Base-by-base conservation (phyloP, 2,888 invertebrate genomes). In the Pseudococcus jackbeardsleyi region DNA sequence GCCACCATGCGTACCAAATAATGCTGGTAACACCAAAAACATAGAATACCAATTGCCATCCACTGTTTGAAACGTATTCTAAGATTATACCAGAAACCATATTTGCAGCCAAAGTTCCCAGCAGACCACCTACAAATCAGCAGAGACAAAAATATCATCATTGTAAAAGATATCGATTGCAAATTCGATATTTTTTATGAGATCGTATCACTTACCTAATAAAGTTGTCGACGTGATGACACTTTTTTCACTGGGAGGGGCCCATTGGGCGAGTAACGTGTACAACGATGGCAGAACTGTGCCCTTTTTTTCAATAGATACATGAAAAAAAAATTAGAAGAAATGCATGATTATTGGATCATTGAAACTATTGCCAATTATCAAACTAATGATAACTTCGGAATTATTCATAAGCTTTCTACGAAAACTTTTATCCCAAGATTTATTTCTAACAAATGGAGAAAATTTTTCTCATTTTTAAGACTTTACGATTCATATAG, bases 21-120 rank as follows among this genome's bases (percentile, higher is more conserved):
- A 93, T 90, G 5, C 93, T 93, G 4, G 93, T 90, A 0, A 91
- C 92, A 11, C 94, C 94, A 90, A 94, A 94, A 3, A 93, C 91
- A 89, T 94, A 94, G 90, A 94, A 94, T 0, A 94, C 93, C 89
- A 93, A 92, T 0, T 92, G 92, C 94, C 94, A 94, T 17, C 90
- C 90, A n/a, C 11, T 54, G 5, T 85, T 92, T 0, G 89, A 88
- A n/a, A 89, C 88, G 88, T 93, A 93, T 7, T 90, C 86, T 48
- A 91, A 89, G 48, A 91, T 90, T 48, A 90, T 89, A 1, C 90
- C 90, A 12, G 90, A 90, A 8, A 90, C 77, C 1, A 89, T 89
- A 17, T 90, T 90, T 0, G 90, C 90, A 4, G 90, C 84, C 42
- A 91, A 90, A 39, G 90, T 90, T 33, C 91, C 91, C 9, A 91